phyloP scores from a whole-genome alignment of 2,888 invertebrate genomes.

The Merodon equestris region DNA sequence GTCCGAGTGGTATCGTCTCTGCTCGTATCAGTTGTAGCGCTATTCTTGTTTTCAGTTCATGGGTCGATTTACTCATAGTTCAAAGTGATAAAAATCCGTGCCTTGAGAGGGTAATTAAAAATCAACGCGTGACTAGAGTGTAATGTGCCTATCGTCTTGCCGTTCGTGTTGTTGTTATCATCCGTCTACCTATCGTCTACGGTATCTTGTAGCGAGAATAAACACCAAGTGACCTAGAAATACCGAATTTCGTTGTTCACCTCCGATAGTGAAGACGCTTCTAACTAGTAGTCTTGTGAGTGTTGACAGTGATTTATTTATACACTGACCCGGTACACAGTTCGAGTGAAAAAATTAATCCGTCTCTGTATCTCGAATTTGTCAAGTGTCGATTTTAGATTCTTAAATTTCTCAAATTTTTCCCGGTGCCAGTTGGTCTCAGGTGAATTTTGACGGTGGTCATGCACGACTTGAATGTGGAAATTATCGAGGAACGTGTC shows the following conservation, averaged over 20 bases:
- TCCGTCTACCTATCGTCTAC: constrained; percentile 51
- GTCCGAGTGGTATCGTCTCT: constrained; percentile 25
- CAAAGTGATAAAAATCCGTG: constrained; percentile 18
- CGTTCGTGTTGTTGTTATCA: too few species aligned
- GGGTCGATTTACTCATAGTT: background rate
- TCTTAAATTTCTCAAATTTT: background rate
- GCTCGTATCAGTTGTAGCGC: too few species aligned
- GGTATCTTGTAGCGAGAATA: background rate
- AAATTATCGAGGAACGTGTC: constrained; percentile 63
- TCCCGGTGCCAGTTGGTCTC: constrained; percentile 21
- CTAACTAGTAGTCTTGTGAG: constrained; percentile 39
- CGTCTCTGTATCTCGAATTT: constrained; percentile 10
- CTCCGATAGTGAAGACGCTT: constrained; percentile 3
- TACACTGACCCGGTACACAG: constrained; percentile 58
- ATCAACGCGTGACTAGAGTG: constrained; percentile 30
- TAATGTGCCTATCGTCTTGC: too few species aligned
- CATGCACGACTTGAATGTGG: constrained; percentile 65
- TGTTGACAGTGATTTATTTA: constrained; percentile 64
- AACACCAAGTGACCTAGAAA: constrained; percentile 36
- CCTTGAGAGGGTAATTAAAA: constrained; percentile 13
- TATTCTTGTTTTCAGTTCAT: background rate
- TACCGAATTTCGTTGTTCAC: background rate
- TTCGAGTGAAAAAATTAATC: constrained; percentile 10
- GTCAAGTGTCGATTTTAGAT: constrained; percentile 2
- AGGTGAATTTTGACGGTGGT: too few species aligned